Evolutionary conservation across 2,888 invertebrate species (phyloP).

Genomic region (Tuberolachnus salignus): DNA sequence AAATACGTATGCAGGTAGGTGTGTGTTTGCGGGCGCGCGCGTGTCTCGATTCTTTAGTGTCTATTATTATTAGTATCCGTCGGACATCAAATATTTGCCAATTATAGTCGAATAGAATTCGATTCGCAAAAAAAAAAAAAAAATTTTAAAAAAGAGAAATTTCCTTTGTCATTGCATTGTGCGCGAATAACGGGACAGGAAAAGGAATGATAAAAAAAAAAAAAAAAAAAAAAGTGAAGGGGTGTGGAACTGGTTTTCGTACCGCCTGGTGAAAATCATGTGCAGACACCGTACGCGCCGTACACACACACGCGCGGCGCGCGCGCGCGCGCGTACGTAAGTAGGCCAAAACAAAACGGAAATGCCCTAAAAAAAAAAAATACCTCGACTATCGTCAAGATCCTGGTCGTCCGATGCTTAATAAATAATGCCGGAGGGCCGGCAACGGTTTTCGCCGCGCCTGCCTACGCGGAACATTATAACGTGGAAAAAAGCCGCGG

Average conservation of each 20-base stretch:
- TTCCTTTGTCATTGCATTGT: conserved; percentile 53
- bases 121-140: conserved; percentile 2
- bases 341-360: conserved; percentile 56
- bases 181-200: conserved; percentile 56
- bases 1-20: no score
- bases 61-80: neutral
- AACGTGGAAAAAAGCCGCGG: no score
- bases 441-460: no score
- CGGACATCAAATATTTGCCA: conserved; percentile 31
- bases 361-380: conserved; percentile 50
- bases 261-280: conserved; percentile 55
- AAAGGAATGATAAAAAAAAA: no score
- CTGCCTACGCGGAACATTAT: no score
- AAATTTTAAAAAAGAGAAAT: conserved; percentile 48
- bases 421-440: no score
- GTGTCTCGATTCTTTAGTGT: neutral
- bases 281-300: conserved; percentile 33
- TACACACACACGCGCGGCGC: conserved; percentile 15
- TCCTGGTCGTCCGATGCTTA: conserved; percentile 24
- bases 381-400: neutral
- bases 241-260: conserved; percentile 56
- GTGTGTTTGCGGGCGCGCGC: neutral
- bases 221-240: conserved; percentile 56
- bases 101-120: conserved; percentile 10
- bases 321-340: conserved; percentile 18